Conservation (phyloP, 2,888 invertebrate genomes). For the Tortrix viridana region DNA sequence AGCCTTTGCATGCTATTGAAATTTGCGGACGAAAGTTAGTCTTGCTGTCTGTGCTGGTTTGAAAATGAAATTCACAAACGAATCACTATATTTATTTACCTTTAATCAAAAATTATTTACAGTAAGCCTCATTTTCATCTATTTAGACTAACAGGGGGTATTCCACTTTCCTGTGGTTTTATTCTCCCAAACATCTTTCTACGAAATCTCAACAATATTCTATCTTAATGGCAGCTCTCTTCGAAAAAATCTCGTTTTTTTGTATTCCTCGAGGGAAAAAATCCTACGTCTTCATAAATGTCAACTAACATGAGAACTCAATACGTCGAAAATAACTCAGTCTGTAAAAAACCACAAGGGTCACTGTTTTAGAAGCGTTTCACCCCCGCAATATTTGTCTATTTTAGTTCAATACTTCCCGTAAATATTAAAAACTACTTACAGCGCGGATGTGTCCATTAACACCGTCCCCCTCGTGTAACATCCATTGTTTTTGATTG, state of each 20-base stretch:
- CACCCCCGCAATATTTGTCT: slow-evolving; percentile 65
- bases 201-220: too few species aligned
- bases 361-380: slow-evolving; percentile 55
- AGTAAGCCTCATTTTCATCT: too few species aligned
- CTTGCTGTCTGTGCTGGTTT: slow-evolving; percentile 36
- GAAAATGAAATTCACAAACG: slow-evolving; percentile 4
- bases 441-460: slow-evolving; percentile 77
- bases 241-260: too few species aligned
- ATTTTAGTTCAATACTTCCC: slow-evolving; percentile 71
- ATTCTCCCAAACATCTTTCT: too few species aligned
- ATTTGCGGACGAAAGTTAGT: slow-evolving; percentile 76
- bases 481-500: slow-evolving; percentile 69
- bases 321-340: slow-evolving; percentile 29
- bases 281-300: slow-evolving; percentile 14
- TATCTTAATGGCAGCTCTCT: too few species aligned
- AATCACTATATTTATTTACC: too few species aligned
- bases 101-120: too few species aligned
- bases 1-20: slow-evolving; percentile 77
- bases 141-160: too few species aligned
- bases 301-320: slow-evolving; percentile 13
- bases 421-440: slow-evolving; percentile 82
- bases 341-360: slow-evolving; percentile 48
- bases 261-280: neutral
- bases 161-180: too few species aligned
- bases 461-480: slow-evolving; percentile 63